A percentile compares a stretch with the other conserved stretches of the same genome.
These are phyloP conservation scores for Dolichopus griseipennis DNA, from an alignment of 2,888 invertebrate species.

Conservation along the genomic window DNA sequence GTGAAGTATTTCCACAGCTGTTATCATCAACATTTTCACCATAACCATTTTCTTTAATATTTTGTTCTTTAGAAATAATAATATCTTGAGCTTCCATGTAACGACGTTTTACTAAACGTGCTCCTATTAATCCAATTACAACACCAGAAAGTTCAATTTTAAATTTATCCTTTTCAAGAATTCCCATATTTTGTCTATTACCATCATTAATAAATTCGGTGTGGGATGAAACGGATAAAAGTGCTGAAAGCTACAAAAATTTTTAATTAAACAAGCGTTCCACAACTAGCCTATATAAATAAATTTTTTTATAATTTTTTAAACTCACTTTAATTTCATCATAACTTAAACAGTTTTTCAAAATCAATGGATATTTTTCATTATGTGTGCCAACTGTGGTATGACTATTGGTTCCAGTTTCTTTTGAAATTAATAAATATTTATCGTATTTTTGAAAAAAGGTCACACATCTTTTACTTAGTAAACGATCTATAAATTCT, in stretches of 20 bases:
- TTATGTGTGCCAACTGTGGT: constrained; percentile 46
- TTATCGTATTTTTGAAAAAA: constrained; percentile 45
- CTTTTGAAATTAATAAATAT: constrained; percentile 42
- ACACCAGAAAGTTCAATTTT: constrained; percentile 46
- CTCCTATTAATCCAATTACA: constrained; percentile 45
- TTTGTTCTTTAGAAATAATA: constrained; percentile 45
- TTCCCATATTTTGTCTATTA: constrained; percentile 47
- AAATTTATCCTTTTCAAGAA: constrained; percentile 34
- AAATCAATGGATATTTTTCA: constrained; percentile 44
- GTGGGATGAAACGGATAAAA: constrained; percentile 49
- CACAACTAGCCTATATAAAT: no score
- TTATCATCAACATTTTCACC: constrained; percentile 21
- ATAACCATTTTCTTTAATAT: constrained; percentile 46
- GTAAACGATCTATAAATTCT: constrained; percentile 47
- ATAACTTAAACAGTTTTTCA: constrained; percentile 48
- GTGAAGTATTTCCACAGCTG: neutral
- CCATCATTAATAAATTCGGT: constrained; percentile 52
- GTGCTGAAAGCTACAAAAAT: constrained; percentile 40
- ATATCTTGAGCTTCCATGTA: constrained; percentile 50
- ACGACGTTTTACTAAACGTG: constrained; percentile 43
- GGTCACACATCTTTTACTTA: constrained; percentile 47
- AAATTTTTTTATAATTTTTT: no score
- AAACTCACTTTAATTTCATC: constrained; percentile 49
- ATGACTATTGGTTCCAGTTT: constrained; percentile 46
- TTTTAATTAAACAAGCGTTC: no score